Evolutionary conservation across 2,797 vertebrate genomes (phyloP), one percentile per base, ranked within the genome.

Genomic region (Percopsis omiscomaycus): DNA sequence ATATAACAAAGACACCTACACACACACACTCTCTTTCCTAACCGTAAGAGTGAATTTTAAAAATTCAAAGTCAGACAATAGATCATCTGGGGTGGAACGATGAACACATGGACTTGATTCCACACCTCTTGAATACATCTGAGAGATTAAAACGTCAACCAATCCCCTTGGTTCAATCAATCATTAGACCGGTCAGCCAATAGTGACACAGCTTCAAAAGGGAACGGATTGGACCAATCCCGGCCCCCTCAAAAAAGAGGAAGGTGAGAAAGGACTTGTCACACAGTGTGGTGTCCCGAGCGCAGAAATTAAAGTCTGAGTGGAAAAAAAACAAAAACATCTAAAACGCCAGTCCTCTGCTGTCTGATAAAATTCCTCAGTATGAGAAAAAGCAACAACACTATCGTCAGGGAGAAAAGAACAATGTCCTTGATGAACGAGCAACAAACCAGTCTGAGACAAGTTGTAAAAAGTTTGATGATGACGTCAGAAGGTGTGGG

Each of bases 261-360:
- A 61, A 11, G 16, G 57, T 22, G 14, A 37, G 52, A 15, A 13
- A 32, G 53, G 29, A 60, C 55, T 15, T 27, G 15, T 52, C 48
- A 57, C 51, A 49, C 56, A 3, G 62, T 3, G 47, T 11, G 15
- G 55, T 44, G 15, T 61, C 63, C 68, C 55, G 62, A 76, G 74
- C 22, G 22, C 32, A 55, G 57, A 71, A 3, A 60, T 37, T 47
- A 9, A 53, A 54, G 12, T 30, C 5, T n/a, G 29, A 58, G 30
- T 54, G 47, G 30, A 15, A 37, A 44, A 60, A 32, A 30, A 13
- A 37, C 32, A 55, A 58, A 13, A 29, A 5, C 3, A 27, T 78
- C 51, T 69, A 61, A 79, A 86, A 81, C 42, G 54, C 44, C 73
- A 63, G 79, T 82, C 69, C 67, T 72, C 53, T 54, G 77, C 74